Conservation (phyloP, 2,797 vertebrate species). For the Kryptopterus vitreolus region DNA sequence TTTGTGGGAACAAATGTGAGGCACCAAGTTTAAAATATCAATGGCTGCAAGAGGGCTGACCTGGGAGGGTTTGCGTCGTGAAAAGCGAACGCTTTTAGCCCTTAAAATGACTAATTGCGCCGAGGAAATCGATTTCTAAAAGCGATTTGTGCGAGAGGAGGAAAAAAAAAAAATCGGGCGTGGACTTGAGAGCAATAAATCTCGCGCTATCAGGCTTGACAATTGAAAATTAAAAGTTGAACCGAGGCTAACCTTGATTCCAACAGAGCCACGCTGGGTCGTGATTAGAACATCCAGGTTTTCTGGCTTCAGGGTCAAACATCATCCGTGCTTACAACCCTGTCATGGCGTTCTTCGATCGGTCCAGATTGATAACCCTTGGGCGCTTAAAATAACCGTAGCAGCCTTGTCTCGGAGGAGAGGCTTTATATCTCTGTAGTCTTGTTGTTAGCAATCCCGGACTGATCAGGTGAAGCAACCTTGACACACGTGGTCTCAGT, state of each 20-base stretch:
- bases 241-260: conserved; percentile 58
- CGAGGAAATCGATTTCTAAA: conserved; percentile 48
- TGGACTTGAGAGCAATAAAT: conserved; percentile 36
- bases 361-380: conserved; percentile 68
- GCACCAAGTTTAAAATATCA: conserved; percentile 11
- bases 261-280: conserved; percentile 62
- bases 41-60: conserved; percentile 9
- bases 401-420: conserved; percentile 54
- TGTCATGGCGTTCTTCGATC: conserved; percentile 69
- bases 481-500: conserved; percentile 46
- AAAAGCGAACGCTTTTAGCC: conserved; percentile 34
- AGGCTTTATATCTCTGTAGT: conserved; percentile 19
- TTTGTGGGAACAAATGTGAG: conserved; percentile 20
- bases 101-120: conserved; percentile 51
- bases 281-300: conserved; percentile 57
- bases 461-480: conserved; percentile 57
- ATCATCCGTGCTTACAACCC: conserved; percentile 47
- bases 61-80: conserved; percentile 14
- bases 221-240: conserved; percentile 45
- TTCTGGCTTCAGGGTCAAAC: conserved; percentile 62
- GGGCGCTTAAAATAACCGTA: conserved; percentile 66
- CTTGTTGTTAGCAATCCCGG: conserved; percentile 25
- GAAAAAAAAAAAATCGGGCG: conserved; percentile 4
- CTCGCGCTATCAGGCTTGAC: conserved; percentile 35
- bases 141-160: conserved; percentile 29